Conservation (phyloP, 2,888 invertebrate genomes). For the Adelphocoris suturalis region DNA sequence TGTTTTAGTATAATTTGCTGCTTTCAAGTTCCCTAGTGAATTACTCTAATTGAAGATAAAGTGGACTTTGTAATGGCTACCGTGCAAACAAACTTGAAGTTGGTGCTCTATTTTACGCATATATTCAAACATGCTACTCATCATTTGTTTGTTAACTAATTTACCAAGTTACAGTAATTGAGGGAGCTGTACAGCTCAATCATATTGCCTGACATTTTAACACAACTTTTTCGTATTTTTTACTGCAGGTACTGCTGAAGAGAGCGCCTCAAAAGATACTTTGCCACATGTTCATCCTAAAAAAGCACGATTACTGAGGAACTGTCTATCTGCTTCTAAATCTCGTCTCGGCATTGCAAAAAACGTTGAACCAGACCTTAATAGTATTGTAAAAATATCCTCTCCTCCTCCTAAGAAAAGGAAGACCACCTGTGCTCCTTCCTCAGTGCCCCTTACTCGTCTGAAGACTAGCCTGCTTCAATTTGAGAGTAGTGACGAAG, state of each 20-base stretch:
- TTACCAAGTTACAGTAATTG: not conserved
- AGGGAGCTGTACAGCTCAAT: not conserved
- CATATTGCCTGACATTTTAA: not conserved
- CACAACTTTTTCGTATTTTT: too few species aligned
- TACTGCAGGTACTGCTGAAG: not conserved
- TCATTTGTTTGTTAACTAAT: too few species aligned
- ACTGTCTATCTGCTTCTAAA: not conserved
- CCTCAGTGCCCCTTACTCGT: not conserved
- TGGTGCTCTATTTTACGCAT: too few species aligned
- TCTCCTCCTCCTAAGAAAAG: not conserved
- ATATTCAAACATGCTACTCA: too few species aligned
- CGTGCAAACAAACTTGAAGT: too few species aligned
- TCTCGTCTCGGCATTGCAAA: not conserved
- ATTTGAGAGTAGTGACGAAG: conserved; percentile 26
- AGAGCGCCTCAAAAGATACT: not conserved
- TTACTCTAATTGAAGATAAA: too few species aligned
- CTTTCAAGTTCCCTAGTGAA: too few species aligned
- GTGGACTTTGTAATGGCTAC: too few species aligned
- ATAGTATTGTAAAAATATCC: not conserved
- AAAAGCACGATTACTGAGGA: not conserved
- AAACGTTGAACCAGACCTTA: not conserved
- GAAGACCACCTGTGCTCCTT: not conserved
- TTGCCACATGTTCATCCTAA: not conserved
- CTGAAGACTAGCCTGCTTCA: not conserved
- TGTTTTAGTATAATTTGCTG: too few species aligned